Evolutionary conservation across 2,797 vertebrate genomes (phyloP).

Genomic region (Rhinoraja longicauda): DNA sequence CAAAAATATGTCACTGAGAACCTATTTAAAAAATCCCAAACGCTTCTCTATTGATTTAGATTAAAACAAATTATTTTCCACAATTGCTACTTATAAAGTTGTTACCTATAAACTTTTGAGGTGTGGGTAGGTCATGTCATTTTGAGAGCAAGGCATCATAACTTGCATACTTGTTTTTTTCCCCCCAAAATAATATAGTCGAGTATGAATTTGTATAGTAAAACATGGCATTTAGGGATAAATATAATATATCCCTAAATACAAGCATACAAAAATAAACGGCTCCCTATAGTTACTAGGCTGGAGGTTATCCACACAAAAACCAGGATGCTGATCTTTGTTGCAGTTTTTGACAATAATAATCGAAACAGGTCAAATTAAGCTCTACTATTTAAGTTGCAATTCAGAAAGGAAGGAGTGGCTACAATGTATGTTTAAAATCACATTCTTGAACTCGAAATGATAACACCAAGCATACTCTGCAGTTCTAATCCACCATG

Average conservation of each 20-base stretch:
- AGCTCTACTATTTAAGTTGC: background rate
- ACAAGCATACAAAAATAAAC: conserved; percentile 1
- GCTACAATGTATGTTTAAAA: background rate
- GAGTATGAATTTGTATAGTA: background rate
- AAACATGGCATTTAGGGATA: background rate
- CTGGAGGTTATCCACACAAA: background rate
- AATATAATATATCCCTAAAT: no score
- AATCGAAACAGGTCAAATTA: background rate
- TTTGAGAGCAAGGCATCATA: background rate
- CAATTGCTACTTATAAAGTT: background rate
- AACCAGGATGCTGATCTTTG: background rate
- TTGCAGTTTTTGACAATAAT: background rate
- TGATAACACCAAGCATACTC: background rate
- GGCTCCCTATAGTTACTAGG: background rate
- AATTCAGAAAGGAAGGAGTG: background rate
- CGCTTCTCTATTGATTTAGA: background rate
- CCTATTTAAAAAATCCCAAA: background rate
- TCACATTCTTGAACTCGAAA: background rate
- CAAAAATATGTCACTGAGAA: no score
- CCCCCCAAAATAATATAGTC: background rate
- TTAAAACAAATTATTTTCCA: background rate
- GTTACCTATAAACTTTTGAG: background rate
- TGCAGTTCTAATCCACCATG: background rate
- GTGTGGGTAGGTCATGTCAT: background rate
- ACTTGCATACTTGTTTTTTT: background rate